phyloP scores from a whole-genome alignment of 2,113 vertebrate species.

The Carassius auratus region DNA sequence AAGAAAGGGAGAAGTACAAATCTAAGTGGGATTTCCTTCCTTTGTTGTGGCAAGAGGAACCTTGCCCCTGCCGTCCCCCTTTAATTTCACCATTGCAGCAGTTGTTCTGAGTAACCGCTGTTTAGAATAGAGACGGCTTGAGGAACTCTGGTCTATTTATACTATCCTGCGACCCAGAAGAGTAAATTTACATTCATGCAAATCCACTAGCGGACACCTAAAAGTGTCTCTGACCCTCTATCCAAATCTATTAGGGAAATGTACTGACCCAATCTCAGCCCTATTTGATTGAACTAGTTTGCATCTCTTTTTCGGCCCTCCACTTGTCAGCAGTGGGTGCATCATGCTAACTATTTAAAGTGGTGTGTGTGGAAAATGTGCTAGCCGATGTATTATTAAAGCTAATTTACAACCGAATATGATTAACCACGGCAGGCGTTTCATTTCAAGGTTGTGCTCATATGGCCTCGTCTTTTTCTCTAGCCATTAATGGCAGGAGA shows the following conservation, averaged over 20 bases:
- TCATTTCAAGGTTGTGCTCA: constrained; percentile 70
- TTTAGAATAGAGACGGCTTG: constrained; percentile 72
- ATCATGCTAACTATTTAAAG: constrained; percentile 36
- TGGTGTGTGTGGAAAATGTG: constrained; percentile 20
- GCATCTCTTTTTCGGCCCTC: constrained; percentile 36
- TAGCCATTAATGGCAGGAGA: constrained; percentile 63
- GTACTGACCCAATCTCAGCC: constrained; percentile 61
- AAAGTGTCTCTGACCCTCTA: constrained; percentile 56
- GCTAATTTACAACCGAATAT: constrained; percentile 67
- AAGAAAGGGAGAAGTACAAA: constrained; percentile 62
- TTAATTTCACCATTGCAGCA: constrained; percentile 69
- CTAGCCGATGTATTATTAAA: constrained; percentile 60
- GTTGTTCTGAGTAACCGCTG: constrained; percentile 71
- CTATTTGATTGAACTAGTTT: constrained; percentile 63
- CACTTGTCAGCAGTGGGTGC: constrained; percentile 19
- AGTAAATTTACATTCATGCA: constrained; percentile 60
- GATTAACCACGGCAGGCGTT: constrained; percentile 66
- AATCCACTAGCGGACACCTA: constrained; percentile 62
- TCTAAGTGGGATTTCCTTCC: constrained; percentile 75
- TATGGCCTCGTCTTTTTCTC: constrained; percentile 63
- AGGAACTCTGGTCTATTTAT: constrained; percentile 62
- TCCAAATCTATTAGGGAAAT: constrained; percentile 73
- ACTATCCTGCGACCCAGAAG: constrained; percentile 46
- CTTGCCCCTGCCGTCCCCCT: neutral
- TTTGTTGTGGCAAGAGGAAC: constrained; percentile 71